phyloP scores from a whole-genome alignment of 2,113 vertebrate species.

The Burhinus oedicnemus region DNA sequence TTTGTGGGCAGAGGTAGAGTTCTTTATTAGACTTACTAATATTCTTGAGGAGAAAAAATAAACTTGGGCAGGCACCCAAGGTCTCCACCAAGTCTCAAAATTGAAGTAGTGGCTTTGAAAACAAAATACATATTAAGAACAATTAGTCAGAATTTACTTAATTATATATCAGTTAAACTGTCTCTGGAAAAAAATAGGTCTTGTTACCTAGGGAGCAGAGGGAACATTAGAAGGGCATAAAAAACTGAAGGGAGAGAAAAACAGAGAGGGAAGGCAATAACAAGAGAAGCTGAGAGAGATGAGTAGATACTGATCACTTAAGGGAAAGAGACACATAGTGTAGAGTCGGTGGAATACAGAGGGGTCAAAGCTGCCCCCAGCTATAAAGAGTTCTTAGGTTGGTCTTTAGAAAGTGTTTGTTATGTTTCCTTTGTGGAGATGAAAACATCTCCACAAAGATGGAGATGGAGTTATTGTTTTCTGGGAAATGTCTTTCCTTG shows the following conservation, averaged over 20 bases:
- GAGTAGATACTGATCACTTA: neutral
- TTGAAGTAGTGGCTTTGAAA: neutral
- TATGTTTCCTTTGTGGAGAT: neutral
- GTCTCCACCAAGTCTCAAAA: neutral
- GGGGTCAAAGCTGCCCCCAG: neutral
- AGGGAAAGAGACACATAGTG: accelerated
- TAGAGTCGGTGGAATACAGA: neutral
- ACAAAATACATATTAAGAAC: neutral
- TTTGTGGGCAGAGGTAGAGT: neutral
- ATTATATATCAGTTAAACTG: neutral
- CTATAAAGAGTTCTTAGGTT: neutral
- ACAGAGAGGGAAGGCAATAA: neutral
- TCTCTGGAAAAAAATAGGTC: neutral
- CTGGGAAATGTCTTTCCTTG: neutral
- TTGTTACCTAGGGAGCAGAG: neutral
- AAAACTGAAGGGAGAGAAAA: neutral
- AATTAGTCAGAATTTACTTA: neutral
- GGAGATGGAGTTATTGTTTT: neutral
- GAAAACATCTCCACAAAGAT: neutral
- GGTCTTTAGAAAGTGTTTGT: neutral
- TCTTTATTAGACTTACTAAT: neutral
- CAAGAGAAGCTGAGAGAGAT: neutral
- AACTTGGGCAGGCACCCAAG: neutral
- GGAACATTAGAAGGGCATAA: neutral
- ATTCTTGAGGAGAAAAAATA: neutral